Percentiles rank a stretch among this genome's conserved stretches.
Evolutionary conservation across 2,113 vertebrate species (phyloP).

Genomic region (Acanthisitta chloris): DNA sequence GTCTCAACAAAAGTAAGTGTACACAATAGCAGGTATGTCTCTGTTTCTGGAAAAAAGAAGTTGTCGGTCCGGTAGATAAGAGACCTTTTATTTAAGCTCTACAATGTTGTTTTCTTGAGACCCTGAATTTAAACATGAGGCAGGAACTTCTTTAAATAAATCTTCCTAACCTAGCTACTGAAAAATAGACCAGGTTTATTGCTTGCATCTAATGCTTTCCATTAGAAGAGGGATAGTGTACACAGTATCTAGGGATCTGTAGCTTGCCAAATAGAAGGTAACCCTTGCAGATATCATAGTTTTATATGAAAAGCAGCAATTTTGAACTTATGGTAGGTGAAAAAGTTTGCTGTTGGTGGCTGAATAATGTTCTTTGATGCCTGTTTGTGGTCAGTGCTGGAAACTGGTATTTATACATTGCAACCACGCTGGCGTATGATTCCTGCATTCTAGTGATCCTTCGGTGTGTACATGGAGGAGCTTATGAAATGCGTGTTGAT

Average conservation of each 20-base stretch:
- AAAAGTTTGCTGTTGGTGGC: background rate
- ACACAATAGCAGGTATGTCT: background rate
- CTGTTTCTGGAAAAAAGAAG: background rate
- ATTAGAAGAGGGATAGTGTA: background rate
- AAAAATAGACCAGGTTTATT: background rate
- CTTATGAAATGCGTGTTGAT: rapidly evolving
- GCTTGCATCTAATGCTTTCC: background rate
- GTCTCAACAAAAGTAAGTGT: background rate
- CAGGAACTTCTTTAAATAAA: background rate
- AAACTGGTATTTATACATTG: background rate
- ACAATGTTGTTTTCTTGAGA: background rate
- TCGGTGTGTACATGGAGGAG: rapidly evolving
- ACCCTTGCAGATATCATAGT: background rate
- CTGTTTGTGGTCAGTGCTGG: background rate
- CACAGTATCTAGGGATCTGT: background rate
- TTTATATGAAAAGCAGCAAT: background rate
- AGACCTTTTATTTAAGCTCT: background rate
- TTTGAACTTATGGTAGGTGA: background rate
- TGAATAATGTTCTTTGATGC: background rate
- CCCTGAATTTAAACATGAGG: background rate
- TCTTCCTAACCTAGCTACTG: background rate
- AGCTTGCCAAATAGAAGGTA: background rate
- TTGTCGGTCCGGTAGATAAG: background rate
- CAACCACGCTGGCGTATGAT: background rate
- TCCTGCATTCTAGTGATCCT: background rate